Evolutionary conservation across 2,797 vertebrate genomes (phyloP), one percentile per base, ranked within the genome.

Genomic region (Poeciliopsis infans): DNA sequence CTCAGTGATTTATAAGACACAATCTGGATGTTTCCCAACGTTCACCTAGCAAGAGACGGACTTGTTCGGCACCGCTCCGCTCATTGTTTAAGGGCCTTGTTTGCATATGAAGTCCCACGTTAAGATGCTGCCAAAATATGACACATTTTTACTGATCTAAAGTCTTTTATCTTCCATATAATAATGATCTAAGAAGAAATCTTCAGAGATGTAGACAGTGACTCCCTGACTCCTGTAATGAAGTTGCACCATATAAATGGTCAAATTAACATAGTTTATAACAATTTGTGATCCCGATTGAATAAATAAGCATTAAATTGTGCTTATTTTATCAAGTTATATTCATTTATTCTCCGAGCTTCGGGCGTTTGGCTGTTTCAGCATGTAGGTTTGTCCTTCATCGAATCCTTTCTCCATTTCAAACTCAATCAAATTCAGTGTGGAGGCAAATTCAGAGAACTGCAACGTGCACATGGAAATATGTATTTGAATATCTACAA

Each of bases 31-130:
- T 82, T 79, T 69, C 20, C 20, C 8, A 39, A 23, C 10, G 61
- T 20, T 33, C 0, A 36, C 4, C 31, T 49, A 49, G 28, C n/a
- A 47, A 53, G 70, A 74, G 55, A 39, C 75, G 23, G 75, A 72
- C 59, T 71, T 49, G 16, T 43, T 74, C 49, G 75, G 41, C 8
- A 6, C 41, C 81, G 73, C 71, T 81, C 7, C 28, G 28, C 3
- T 70, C 46, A 66, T 85, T 72, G 84, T 89, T 80, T 80, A 83
- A 74, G 74, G 4, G 2, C 1, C 0, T 28, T 47, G 71, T 83
- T 85, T 84, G 84, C 73, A 78, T 79, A 70, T 59, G n/a, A 86
- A 75, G 25, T 33, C 53, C 25, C 57, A 61, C 57, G 47, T 45
- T 68, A 43, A 75, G 64, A 41, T 68, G 31, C 61, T 72, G 55